These are phyloP conservation scores for Phrynosoma blainvillii DNA, from an alignment of 2,113 vertebrate species.

Conservation along the genomic window DNA sequence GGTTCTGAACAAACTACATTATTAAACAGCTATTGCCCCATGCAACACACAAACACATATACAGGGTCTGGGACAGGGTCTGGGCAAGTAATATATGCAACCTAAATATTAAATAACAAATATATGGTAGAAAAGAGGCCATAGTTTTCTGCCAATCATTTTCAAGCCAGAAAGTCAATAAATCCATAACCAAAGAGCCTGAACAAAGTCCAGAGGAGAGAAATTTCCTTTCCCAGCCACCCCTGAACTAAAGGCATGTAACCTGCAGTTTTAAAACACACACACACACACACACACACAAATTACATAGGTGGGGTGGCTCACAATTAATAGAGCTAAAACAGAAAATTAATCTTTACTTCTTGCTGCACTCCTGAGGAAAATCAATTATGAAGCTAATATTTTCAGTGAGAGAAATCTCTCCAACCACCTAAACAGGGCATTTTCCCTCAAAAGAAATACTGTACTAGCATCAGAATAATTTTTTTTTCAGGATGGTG, in stretches of 20 bases:
- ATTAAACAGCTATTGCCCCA: background rate
- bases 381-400: background rate
- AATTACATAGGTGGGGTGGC: background rate
- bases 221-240: background rate
- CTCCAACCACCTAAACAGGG: background rate
- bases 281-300: background rate
- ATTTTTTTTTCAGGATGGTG: background rate
- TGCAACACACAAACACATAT: no score
- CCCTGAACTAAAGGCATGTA: background rate
- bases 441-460: background rate
- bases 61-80: background rate
- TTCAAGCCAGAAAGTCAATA: constrained; percentile 1
- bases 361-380: background rate
- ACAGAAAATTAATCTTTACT: background rate
- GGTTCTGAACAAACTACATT: background rate
- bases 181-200: constrained; percentile 2
- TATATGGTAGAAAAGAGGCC: background rate
- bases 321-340: background rate
- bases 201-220: constrained; percentile 16
- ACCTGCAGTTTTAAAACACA: background rate
- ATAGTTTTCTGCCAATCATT: background rate
- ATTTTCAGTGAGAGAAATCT: background rate
- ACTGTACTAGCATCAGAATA: background rate
- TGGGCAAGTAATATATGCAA: background rate
- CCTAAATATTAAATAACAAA: background rate